These are phyloP conservation scores for Cyrtodaria siliqua DNA, from an alignment of 2,888 invertebrate genomes.

Conservation along the genomic window DNA sequence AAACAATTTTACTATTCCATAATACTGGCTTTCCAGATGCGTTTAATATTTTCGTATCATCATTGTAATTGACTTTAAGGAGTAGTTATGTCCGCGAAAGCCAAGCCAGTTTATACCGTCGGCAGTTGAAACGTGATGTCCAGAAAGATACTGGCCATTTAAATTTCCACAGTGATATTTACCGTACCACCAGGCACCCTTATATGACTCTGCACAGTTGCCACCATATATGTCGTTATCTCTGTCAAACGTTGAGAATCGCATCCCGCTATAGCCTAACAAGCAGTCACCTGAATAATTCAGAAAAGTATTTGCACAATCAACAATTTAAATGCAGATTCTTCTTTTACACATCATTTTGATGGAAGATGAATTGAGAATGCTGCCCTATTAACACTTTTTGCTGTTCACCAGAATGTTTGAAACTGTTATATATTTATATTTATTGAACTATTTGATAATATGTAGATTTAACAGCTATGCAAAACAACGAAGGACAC, in stretches of 20 bases:
- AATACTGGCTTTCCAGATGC: no score
- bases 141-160: conserved; percentile 1
- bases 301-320: no score
- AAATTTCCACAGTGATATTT: neutral
- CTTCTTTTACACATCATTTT: no score
- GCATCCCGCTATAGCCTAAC: conserved; percentile 4
- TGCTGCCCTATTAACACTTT: no score
- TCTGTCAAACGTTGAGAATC: conserved; percentile 16
- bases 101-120: neutral
- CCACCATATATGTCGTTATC: neutral
- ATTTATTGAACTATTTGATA: no score
- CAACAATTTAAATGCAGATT: no score
- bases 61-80: neutral
- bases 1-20: no score
- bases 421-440: no score
- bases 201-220: neutral
- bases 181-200: conserved; percentile 4
- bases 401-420: no score
- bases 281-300: conserved; percentile 44
- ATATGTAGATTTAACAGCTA: no score
- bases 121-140: neutral
- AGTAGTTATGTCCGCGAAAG: neutral
- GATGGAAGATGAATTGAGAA: no score
- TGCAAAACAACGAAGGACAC: no score
- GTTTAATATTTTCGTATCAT: neutral